These are phyloP conservation scores for Sinocyclocheilus anshuiensis DNA, from an alignment of 2,113 vertebrate genomes.

Conservation along the genomic window DNA sequence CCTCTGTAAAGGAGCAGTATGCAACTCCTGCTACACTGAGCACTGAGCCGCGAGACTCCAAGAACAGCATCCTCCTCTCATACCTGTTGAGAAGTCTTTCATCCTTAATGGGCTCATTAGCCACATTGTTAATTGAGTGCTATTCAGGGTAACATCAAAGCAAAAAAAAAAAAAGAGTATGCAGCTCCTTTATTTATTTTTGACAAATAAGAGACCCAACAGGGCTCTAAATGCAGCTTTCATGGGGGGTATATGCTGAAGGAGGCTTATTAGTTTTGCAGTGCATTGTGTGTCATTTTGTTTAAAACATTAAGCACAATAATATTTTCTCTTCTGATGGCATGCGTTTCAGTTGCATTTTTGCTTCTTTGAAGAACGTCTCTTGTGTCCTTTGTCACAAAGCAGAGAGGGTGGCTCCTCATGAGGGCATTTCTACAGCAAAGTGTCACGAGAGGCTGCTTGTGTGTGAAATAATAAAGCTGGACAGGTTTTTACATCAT, in stretches of 20 bases:
- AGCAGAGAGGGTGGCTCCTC: slow-evolving; percentile 41
- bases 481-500: neutral
- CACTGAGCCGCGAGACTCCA: slow-evolving; percentile 69
- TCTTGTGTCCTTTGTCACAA: slow-evolving; percentile 38
- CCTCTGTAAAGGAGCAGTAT: slow-evolving; percentile 67
- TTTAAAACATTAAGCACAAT: slow-evolving; percentile 50
- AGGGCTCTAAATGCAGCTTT: slow-evolving; percentile 63
- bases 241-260: slow-evolving; percentile 58
- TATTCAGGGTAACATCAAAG: slow-evolving; percentile 80
- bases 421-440: neutral
- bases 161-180: slow-evolving; percentile 71
- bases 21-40: slow-evolving; percentile 72
- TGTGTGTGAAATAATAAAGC: neutral
- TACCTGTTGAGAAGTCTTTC: slow-evolving; percentile 84
- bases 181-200: slow-evolving; percentile 72
- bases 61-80: slow-evolving; percentile 74
- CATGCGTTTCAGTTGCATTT: slow-evolving; percentile 41
- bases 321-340: slow-evolving; percentile 50
- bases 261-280: slow-evolving; percentile 55
- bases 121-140: slow-evolving; percentile 80
- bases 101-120: slow-evolving; percentile 82
- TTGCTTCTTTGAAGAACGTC: slow-evolving; percentile 29
- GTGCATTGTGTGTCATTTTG: slow-evolving; percentile 51
- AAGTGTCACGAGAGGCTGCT: neutral
- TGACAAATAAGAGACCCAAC: slow-evolving; percentile 64